Percentiles rank a stretch among this genome's conserved stretches.
Conservation (phyloP, 2,888 invertebrate species). For the Scaptomyza caliginosa region DNA sequence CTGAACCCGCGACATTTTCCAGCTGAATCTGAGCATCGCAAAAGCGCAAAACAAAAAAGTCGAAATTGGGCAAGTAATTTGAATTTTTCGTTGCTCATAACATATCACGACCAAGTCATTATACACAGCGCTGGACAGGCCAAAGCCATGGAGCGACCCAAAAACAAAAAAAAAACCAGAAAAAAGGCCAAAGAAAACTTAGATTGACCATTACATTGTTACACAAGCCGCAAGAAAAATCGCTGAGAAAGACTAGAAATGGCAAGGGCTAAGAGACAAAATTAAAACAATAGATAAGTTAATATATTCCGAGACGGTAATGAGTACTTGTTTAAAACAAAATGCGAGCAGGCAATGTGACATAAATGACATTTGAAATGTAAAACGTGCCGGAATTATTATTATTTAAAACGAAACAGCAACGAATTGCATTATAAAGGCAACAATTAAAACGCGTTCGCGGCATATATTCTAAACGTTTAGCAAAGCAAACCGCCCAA, state of each 20-base stretch:
- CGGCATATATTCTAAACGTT: constrained; percentile 31
- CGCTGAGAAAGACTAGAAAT: constrained; percentile 39
- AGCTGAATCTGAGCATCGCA: constrained; percentile 5
- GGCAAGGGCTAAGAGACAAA: too few relatives aligned
- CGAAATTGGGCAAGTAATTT: constrained; percentile 56
- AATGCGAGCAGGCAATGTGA: background rate
- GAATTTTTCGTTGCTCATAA: constrained; percentile 69
- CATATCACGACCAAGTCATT: constrained; percentile 76
- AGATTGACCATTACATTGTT: constrained; percentile 26
- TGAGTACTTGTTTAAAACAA: too few relatives aligned
- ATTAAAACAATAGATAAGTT: constrained; percentile 18
- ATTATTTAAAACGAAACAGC: too few relatives aligned
- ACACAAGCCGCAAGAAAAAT: constrained; percentile 25
- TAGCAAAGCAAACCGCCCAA: constrained; percentile 21
- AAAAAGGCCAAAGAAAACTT: constrained; percentile 37
- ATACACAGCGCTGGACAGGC: constrained; percentile 53
- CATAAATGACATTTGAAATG: background rate
- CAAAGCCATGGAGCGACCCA: constrained; percentile 55
- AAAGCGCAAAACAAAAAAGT: constrained; percentile 20
- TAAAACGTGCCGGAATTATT: background rate
- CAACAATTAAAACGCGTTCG: constrained; percentile 44
- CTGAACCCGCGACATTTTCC: constrained; percentile 53
- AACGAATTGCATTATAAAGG: background rate
- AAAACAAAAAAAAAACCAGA: too few relatives aligned
- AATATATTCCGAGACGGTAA: too few relatives aligned